Evolutionary conservation across 2,113 vertebrate genomes (phyloP), one percentile per base, ranked within the genome.

Genomic region (Catharus minimus): DNA sequence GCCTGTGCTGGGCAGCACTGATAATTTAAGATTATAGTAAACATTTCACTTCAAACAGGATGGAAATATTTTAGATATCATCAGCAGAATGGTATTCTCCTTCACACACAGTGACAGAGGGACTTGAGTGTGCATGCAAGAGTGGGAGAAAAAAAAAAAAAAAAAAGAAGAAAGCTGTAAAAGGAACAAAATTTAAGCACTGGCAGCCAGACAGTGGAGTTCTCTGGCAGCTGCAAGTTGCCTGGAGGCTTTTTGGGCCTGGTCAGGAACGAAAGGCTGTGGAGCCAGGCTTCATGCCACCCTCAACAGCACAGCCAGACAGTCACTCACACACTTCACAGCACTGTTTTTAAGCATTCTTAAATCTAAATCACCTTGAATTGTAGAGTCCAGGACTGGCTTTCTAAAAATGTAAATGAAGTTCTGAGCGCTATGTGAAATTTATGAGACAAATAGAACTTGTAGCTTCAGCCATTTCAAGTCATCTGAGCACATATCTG

Each of bases 231-330:
- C 33, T 68, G 32, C 38, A 68, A 64, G 15, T 49, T 56, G 7
- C 38, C 47, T 50, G 24, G 9, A 58, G 26, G 30, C 10, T 75
- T 89, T 81, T 32, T 58, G 55, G 46, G 55, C 41, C 52, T 28
- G 15, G 6, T 39, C 11, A 43, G 18, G 17, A 41, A 5, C 21
- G 11, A 58, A 50, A 58, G 43, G 18, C 16, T 0, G 0, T 19
- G 21, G 32, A 58, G 23, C 14, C 69, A 68, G 24, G 13, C 12
- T 72, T 75, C 4, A 1, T 41, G 16, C 18, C 68, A 36, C 15
- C n/a, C 20, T 39, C n/a, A 75, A 19, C 30, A 60, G 27, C 38
- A 53, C 22, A 67, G 68, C 6, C 16, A 20, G 22, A 26, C 24
- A 24, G 22, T 30, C 43, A 23, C 32, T 43, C 10, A 38, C 7